These are phyloP conservation scores for Rhopalosiphum nymphaeae DNA, from an alignment of 2,888 invertebrate genomes.

Conservation along the genomic window DNA sequence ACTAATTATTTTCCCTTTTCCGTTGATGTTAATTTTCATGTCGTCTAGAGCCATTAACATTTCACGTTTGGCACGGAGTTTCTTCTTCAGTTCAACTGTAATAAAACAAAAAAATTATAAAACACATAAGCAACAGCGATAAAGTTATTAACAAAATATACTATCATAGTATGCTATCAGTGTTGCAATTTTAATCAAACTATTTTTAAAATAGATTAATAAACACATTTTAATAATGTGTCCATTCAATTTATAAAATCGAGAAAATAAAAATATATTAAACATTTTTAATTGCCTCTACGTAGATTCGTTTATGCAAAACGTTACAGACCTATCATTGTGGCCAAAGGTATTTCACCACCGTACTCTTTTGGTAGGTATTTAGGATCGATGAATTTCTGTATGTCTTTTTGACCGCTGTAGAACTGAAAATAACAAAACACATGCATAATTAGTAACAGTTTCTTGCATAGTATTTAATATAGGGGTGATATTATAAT, in stretches of 20 bases:
- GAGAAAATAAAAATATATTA: not conserved
- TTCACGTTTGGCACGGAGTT: slow-evolving; percentile 68
- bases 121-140: not conserved
- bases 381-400: slow-evolving; percentile 74
- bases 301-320: not conserved
- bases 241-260: not conserved
- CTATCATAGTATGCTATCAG: not conserved
- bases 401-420: slow-evolving; percentile 70
- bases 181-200: not conserved
- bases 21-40: slow-evolving; percentile 73
- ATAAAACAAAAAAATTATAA: not conserved
- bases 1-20: slow-evolving; percentile 82
- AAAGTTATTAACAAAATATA: not conserved
- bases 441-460: not conserved
- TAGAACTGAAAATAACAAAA: slow-evolving; percentile 69
- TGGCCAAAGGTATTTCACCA: slow-evolving; percentile 84
- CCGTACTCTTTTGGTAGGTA: slow-evolving; percentile 86
- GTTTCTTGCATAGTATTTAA: not conserved
- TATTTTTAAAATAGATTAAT: not conserved
- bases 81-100: slow-evolving; percentile 69
- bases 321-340: slow-evolving; percentile 80
- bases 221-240: not conserved
- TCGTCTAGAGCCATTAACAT: slow-evolving; percentile 69
- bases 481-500: not conserved
- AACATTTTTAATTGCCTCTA: not conserved